Evolutionary conservation across 2,113 vertebrate species (phyloP), one percentile per base, ranked within the genome.

Genomic region (Misgurnus mizolepis): DNA sequence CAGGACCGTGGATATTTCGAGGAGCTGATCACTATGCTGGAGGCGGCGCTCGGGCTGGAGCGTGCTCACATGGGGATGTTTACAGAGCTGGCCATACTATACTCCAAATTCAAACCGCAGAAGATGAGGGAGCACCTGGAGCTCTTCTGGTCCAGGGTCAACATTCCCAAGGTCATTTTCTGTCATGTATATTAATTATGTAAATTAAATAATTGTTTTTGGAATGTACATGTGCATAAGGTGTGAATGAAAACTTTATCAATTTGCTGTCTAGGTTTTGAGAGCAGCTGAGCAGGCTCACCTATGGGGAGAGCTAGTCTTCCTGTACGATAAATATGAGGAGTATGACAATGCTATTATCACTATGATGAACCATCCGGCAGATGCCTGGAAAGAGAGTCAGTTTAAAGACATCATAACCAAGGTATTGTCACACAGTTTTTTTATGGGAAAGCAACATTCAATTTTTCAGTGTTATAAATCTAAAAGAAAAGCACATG

Each of bases 21-120:
- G 82, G 98, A 99, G 90, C 90, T 99, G 84, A 99, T 99, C 89
- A 98, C 96, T 61, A 99, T 99, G 98, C 89, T 99, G 88, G 98
- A 99, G 90, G 96, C 97, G 1, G 97, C 98, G 0, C 85, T 99
- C 67, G 98, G 98, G 1, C 92, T 99, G 86, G 98, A 99, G 78
- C 93, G 98, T 34, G 98, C 98, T 64, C 98, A 99, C 87, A 99
- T 99, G 98, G 98, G 98, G 4, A 99, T 99, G 98, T 99, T 99
- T 86, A 99, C 98, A 0, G 98, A 99, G 87, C 89, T 99, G 90
- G 98, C 98, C 81, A 99, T 99, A 89, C 95, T 99, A 15, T 99
- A 99, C 89, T 99, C 98, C 81, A 99, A 99, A 87, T 99, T 98
- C 89, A 99, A 99, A 84, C 98, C 98, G 41, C 97, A 99, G 91